These are phyloP conservation scores for Noctua fimbriata DNA, from an alignment of 2,888 invertebrate species.

Conservation along the genomic window DNA sequence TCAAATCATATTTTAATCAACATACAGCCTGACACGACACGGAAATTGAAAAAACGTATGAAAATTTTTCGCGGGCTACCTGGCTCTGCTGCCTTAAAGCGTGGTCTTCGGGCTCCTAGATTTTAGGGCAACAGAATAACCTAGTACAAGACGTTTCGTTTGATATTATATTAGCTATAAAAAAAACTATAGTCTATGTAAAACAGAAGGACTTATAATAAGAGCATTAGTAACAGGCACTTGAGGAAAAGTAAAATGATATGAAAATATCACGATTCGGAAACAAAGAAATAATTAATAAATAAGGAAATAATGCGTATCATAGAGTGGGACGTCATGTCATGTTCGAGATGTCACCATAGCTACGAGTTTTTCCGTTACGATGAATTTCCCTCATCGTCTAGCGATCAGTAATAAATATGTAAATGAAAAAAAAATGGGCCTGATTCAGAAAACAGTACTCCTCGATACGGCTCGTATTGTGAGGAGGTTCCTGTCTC, in stretches of 20 bases:
- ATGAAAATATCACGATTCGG: neutral
- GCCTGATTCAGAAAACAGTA: too few relatives aligned
- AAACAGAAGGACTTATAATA: neutral
- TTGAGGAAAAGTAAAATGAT: neutral
- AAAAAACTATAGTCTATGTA: neutral
- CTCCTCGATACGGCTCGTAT: too few relatives aligned
- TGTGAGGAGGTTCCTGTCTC: too few relatives aligned
- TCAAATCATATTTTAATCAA: too few relatives aligned
- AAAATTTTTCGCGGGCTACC: too few relatives aligned
- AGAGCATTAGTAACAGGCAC: neutral
- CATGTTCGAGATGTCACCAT: neutral
- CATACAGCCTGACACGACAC: too few relatives aligned
- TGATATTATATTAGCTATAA: neutral
- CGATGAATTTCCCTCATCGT: neutral
- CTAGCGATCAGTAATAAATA: neutral
- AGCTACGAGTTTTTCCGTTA: neutral
- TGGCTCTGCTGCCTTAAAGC: neutral
- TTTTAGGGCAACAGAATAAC: neutral
- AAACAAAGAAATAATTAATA: neutral
- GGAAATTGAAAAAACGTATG: too few relatives aligned
- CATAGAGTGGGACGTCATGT: neutral
- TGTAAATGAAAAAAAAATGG: neutral
- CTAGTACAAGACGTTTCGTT: neutral
- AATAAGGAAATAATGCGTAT: neutral
- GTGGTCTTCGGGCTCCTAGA: neutral